A percentile compares a stretch with the other conserved stretches of the same genome.
phyloP scores from a whole-genome alignment of 37 sponge, comb jelly and placozoan genomes.

The Corticium candelabrum region DNA sequence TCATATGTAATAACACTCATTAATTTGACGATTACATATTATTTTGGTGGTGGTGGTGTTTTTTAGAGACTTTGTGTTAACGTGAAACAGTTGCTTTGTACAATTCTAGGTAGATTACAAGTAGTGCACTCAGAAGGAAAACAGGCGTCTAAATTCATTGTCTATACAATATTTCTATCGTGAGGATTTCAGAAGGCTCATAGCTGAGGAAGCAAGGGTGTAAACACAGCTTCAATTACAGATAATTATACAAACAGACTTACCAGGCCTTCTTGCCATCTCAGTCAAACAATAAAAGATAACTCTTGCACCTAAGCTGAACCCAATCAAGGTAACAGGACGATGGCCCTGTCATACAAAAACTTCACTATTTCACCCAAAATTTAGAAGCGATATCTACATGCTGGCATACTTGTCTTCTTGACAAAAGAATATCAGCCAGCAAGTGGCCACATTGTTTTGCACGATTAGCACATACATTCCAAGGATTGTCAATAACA shows the following conservation, averaged over 20 bases:
- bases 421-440: slow-evolving; percentile 2
- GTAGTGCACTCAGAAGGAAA: too few species aligned
- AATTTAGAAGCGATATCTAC: slow-evolving; percentile 24
- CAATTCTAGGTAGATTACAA: too few species aligned
- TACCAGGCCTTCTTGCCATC: slow-evolving; percentile 10
- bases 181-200: too few species aligned
- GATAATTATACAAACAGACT: not conserved
- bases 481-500: slow-evolving; percentile 30
- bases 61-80: too few species aligned
- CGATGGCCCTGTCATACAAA: slow-evolving; percentile 32
- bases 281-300: slow-evolving; percentile 24
- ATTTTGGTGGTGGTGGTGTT: too few species aligned
- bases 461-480: slow-evolving; percentile 14
- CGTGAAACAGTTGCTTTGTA: too few species aligned
- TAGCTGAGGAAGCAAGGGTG: too few species aligned
- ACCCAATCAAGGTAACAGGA: slow-evolving; percentile 23
- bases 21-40: too few species aligned
- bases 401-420: not conserved
- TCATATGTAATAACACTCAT: too few species aligned
- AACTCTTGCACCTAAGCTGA: slow-evolving; percentile 21
- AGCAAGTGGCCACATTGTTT: slow-evolving; percentile 10
- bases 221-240: too few species aligned
- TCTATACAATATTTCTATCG: too few species aligned
- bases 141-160: too few species aligned
- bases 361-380: slow-evolving; percentile 41